Evolutionary conservation across 1,140 invertebrate genomes (phyloP).

Genomic region (Hestina assimilis): DNA sequence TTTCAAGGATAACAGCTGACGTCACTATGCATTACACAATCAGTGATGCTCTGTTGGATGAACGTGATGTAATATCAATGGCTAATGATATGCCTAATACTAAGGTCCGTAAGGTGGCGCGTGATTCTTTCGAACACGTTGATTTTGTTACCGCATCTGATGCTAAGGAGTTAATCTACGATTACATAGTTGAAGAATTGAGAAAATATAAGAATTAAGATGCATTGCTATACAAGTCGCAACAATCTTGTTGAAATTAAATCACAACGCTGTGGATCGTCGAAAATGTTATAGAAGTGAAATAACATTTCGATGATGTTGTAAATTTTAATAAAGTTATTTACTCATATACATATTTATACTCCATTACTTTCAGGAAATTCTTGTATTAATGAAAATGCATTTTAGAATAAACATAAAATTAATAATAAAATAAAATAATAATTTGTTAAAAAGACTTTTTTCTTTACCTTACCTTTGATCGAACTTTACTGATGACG

Average conservation of each 20-base stretch:
- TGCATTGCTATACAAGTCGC: neutral
- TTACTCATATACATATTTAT: no score
- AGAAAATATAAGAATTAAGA: conserved; percentile 1
- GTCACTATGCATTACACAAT: conserved; percentile 60
- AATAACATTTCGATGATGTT: no score
- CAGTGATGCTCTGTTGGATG: conserved; percentile 46
- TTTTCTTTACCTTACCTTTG: no score
- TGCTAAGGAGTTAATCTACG: conserved; percentile 49
- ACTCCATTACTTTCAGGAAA: no score
- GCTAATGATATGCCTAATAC: conserved; percentile 46
- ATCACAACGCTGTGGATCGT: no score
- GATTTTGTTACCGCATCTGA: conserved; percentile 46
- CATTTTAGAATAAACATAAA: no score
- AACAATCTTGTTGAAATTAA: neutral
- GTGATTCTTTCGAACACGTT: conserved; percentile 44
- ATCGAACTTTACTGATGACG: no score
- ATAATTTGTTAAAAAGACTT: no score
- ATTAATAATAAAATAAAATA: no score
- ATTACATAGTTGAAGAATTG: conserved; percentile 32
- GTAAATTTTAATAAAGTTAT: no score
- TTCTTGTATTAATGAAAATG: no score
- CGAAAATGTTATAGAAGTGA: no score
- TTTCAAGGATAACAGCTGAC: conserved; percentile 40
- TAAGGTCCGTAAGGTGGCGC: conserved; percentile 40
- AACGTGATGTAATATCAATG: conserved; percentile 59